These are phyloP conservation scores for Mastigias papua DNA, from an alignment of 30 jellyfish, hydroid and myxozoan species.

Conservation along the genomic window DNA sequence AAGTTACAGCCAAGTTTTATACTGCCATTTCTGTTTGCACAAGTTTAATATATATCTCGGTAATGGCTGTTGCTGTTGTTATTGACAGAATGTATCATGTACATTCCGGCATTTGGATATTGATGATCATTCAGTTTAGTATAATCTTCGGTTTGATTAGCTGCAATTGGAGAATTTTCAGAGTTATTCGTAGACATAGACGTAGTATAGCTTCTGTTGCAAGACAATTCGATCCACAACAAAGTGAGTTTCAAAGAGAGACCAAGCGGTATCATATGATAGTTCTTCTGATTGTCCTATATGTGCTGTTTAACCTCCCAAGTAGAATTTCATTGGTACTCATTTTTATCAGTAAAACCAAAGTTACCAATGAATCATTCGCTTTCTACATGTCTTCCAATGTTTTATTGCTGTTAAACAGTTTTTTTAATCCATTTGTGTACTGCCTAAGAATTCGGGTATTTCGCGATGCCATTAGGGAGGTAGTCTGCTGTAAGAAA, in stretches of 20 bases:
- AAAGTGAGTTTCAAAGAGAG: neutral
- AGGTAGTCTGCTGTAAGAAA: neutral
- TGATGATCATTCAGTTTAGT: neutral
- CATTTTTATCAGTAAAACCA: neutral
- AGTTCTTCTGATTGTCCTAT: neutral
- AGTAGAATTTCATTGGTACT: neutral
- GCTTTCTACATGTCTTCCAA: neutral
- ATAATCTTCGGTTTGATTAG: neutral
- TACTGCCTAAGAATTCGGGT: conserved; percentile 8
- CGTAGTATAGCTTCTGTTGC: neutral
- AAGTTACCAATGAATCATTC: neutral
- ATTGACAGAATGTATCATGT: neutral
- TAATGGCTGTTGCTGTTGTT: neutral
- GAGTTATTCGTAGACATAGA: neutral
- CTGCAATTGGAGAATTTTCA: neutral
- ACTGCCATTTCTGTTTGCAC: neutral
- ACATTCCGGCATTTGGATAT: neutral
- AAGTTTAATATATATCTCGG: neutral
- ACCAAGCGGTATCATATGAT: neutral
- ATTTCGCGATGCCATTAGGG: conserved; percentile 15
- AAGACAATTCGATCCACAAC: neutral
- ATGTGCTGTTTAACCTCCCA: neutral
- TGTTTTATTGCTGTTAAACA: neutral
- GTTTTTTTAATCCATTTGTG: conserved; percentile 15
- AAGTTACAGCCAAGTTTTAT: neutral